Evolutionary conservation across 1,140 invertebrate species (phyloP), one percentile per base, ranked within the genome.

Genomic region (Apis laboriosa): DNA sequence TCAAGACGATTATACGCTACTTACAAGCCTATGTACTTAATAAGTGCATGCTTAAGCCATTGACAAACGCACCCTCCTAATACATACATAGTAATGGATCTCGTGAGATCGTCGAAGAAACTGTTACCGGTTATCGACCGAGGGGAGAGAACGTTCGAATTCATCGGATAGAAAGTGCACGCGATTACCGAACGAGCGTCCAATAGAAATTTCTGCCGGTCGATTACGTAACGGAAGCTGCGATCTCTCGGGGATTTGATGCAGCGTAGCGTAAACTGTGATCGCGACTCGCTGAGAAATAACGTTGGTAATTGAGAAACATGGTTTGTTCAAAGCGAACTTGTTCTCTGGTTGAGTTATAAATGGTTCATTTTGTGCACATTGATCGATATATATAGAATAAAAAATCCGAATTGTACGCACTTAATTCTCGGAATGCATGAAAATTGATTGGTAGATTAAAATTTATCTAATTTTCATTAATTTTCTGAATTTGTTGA

Each of bases 121-220:
- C 84, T 55, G 64, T 56, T 60, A 68, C 70, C 61, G 58, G 21
- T 60, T 86, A 81, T 85, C 85, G n/a, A 71, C 21, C 53, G n/a
- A 21, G 8, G 8, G 43, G 55, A 75, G 56, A 77, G 34, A 43
- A 7, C 60, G 64, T 61, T 80, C 53, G 63, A 80, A 76, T 82
- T 58, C 56, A 15, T 17, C 61, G n/a, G 8, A 17, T 28, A 61
- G 53, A 85, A 86, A 72, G 72, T 34, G 56, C 63, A 28, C n/a
- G 43, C 73, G 71, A 80, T 80, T 66, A n/a, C n/a, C 7, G 17
- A 21, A 60, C 34, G 9, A 56, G 8, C 17, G 21, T n/a, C 49
- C 34, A 56, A 51, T 63, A 72, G 51, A 51, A 77, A 58, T 58
- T 63, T 66, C 58, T 64, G 13, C 28, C 63, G 55, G 11, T 7